Conservation (phyloP, 2,888 invertebrate genomes). For the Limnephilus auricula region DNA sequence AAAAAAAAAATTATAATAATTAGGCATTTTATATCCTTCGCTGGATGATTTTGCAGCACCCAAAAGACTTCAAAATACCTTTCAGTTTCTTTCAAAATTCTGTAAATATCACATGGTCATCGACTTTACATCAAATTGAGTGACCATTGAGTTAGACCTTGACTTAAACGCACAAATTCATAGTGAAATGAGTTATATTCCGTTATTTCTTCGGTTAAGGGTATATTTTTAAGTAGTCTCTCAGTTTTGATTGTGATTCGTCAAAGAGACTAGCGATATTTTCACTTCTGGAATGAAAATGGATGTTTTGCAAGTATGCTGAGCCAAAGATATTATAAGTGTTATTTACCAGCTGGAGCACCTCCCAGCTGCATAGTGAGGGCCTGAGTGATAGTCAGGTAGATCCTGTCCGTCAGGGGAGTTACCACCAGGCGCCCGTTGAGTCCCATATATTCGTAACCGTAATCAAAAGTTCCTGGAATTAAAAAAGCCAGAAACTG, state of each 20-base stretch:
- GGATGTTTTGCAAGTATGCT: no score
- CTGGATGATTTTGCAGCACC: neutral
- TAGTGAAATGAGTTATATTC: neutral
- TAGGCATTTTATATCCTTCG: neutral
- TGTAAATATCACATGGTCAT: neutral
- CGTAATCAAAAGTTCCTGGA: slow-evolving; percentile 89
- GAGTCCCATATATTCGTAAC: slow-evolving; percentile 97
- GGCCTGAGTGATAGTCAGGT: slow-evolving; percentile 95
- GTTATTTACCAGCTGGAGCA: slow-evolving; percentile 86
- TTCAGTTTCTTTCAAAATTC: neutral
- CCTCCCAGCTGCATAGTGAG: slow-evolving; percentile 94
- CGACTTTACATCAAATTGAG: neutral
- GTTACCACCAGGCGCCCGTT: slow-evolving; percentile 95
- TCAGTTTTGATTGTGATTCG: neutral
- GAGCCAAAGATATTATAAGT: neutral
- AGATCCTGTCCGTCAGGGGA: slow-evolving; percentile 94
- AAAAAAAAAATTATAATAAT: no score
- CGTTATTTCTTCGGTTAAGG: no score
- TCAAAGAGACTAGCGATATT: no score
- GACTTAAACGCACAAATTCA: no score
- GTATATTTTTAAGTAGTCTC: neutral
- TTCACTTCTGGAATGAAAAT: no score
- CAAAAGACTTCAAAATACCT: neutral
- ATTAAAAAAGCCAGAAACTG: neutral
- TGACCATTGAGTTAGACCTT: no score